Evolutionary conservation across 2,888 invertebrate species (phyloP).

Genomic region (Cephus pygmeus): DNA sequence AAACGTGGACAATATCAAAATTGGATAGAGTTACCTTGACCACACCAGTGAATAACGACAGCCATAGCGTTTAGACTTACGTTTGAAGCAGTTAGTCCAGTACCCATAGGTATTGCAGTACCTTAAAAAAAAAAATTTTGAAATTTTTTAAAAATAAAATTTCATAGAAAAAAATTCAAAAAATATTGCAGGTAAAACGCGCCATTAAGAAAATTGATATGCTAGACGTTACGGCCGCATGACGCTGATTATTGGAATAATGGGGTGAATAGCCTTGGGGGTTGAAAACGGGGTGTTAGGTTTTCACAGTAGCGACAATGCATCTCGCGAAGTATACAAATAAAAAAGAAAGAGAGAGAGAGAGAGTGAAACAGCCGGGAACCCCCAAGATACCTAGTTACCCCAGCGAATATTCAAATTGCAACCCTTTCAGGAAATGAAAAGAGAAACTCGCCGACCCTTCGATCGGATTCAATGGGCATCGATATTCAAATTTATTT

Average conservation of each 20-base stretch:
- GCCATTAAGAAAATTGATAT: background rate
- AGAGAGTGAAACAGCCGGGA: constrained; percentile 27
- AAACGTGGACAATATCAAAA: background rate
- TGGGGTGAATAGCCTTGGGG: constrained; percentile 59
- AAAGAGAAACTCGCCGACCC: constrained; percentile 57
- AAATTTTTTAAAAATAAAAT: too few species aligned
- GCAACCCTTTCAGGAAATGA: constrained; percentile 56
- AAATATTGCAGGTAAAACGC: background rate
- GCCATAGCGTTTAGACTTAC: fast-evolving
- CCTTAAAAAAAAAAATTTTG: background rate
- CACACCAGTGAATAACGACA: background rate
- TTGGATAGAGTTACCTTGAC: background rate
- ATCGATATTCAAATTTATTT: constrained; percentile 67
- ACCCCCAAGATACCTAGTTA: constrained; percentile 62
- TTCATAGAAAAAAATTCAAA: background rate
- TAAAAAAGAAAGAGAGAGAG: constrained; percentile 43
- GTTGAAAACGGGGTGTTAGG: constrained; percentile 62
- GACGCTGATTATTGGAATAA: constrained; percentile 65
- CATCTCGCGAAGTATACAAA: constrained; percentile 62
- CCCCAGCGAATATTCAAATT: constrained; percentile 65
- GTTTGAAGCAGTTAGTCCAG: background rate
- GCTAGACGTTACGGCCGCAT: constrained; percentile 31
- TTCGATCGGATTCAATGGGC: constrained; percentile 66
- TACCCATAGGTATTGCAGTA: background rate
- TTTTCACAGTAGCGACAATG: constrained; percentile 58